Conservation (phyloP, 1,140 invertebrate genomes). For the Elymnias hypermnestra region DNA sequence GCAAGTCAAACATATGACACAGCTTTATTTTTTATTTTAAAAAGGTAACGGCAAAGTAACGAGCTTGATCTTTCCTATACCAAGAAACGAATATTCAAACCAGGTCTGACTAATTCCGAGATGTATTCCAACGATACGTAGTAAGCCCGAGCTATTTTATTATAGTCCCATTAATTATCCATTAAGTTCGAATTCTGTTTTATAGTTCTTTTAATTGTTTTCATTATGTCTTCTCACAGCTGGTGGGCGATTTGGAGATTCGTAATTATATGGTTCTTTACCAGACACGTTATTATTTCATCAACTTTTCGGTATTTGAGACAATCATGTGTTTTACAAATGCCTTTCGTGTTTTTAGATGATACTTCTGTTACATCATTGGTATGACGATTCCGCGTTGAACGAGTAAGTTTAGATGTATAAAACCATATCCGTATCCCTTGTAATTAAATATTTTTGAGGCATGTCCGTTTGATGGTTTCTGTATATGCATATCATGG, state of each 20-base stretch:
- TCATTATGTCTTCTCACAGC: constrained; percentile 13
- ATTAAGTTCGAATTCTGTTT: constrained; percentile 6
- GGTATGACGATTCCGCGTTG: too few relatives aligned
- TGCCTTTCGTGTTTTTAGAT: too few relatives aligned
- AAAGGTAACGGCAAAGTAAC: neutral
- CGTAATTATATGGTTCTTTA: constrained; percentile 13
- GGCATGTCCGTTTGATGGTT: neutral
- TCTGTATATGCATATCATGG: too few relatives aligned
- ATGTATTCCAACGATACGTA: neutral
- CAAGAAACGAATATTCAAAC: neutral
- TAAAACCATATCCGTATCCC: too few relatives aligned
- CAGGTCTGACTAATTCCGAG: constrained; percentile 1
- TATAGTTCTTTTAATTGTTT: constrained; percentile 15
- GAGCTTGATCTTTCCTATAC: neutral
- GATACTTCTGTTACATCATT: constrained; percentile 1
- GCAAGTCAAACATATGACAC: neutral
- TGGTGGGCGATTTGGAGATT: constrained; percentile 4
- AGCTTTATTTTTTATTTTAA: neutral
- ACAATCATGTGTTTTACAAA: too few relatives aligned
- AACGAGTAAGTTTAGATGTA: too few relatives aligned
- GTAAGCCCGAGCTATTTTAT: neutral
- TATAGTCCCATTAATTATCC: constrained; percentile 6
- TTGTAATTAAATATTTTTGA: neutral
- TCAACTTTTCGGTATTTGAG: constrained; percentile 3
- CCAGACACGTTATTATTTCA: constrained; percentile 15